A percentile compares a stretch with the other conserved stretches of the same genome.
phyloP scores from a whole-genome alignment of 2,888 invertebrate genomes.

The Tridacna gigas region DNA sequence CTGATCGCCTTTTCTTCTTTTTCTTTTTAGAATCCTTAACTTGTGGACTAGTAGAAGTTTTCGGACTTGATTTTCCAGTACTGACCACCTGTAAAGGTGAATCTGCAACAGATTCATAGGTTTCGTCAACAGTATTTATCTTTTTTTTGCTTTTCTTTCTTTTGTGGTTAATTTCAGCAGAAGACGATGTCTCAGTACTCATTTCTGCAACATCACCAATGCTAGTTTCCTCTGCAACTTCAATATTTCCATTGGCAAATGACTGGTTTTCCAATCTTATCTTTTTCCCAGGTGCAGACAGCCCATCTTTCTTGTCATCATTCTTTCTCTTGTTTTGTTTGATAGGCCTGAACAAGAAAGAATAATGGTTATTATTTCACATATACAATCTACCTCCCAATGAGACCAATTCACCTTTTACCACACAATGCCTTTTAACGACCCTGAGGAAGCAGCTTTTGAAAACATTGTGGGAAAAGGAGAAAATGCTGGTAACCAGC shows the following conservation, averaged over 20 bases:
- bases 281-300: not conserved
- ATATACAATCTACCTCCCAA: no score
- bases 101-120: not conserved
- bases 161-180: not conserved
- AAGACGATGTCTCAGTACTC: not conserved
- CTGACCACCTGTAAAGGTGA: not conserved
- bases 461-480: not conserved
- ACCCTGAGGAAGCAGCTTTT: not conserved
- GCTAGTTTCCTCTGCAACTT: not conserved
- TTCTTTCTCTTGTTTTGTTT: slow-evolving; percentile 16
- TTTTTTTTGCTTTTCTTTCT: not conserved
- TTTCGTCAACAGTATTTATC: not conserved
- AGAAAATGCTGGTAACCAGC: no score
- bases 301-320: not conserved
- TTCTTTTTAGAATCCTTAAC: not conserved
- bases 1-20: not conserved
- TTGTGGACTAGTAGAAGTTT: not conserved
- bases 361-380: not conserved
- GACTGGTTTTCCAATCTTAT: slow-evolving; percentile 10
- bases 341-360: slow-evolving; percentile 17
- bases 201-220: not conserved
- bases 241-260: not conserved
- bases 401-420: no score
- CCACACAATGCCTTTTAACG: no score
- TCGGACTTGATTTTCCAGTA: not conserved